Evolutionary conservation across 1,140 invertebrate genomes (phyloP), one percentile per base, ranked within the genome.

Genomic region (Macrotrachela quadricornifera): DNA sequence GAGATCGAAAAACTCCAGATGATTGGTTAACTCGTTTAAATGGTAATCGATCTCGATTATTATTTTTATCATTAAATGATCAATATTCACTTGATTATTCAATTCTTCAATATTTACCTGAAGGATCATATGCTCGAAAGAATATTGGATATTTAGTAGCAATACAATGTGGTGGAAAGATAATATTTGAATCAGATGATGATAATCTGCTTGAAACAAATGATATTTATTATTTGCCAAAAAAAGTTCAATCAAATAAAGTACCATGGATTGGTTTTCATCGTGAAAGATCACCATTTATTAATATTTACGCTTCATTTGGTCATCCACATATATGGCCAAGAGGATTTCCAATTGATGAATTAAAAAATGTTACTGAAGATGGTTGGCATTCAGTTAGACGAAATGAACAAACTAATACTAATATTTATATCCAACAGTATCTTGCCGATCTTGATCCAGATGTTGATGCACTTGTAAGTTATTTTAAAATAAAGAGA

Each of bases 101-200:
- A 46, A 15, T 21, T 11, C 30, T 46, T 18, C 30, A 15, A 1
- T 17, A 16, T 18, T 18, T 21, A 18, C 44, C 44, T 6, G 10
- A 18, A 10, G 30, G 30, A 18, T 46, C 44, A 12, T 46, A 46
- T 46, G 30, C 44, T 2, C 14, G 44, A 46, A 46, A 46, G 30
- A 46, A 46, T 11, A 46, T 46, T 46, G 44, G 44, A 2, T 46
- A 46, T 46, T 16, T 46, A 15, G 17, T 18, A 18, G 44, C 44
- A 9, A 46, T 46, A 46, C n/a, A 18, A 46, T 49, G 60, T 39
- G 64, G 64, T 43, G 64, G 64, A 11, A 38, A 62, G 53, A 59
- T 59, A 48, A 65, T 66, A 17, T 66, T 65, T 50, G 64, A 66
- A 46, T 63, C 64, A 13, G 64, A 66, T 57, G 64, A 66, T 56